Base-by-base conservation (phyloP, 2,888 invertebrate species). In the Stenchaetothrips biformis region DNA sequence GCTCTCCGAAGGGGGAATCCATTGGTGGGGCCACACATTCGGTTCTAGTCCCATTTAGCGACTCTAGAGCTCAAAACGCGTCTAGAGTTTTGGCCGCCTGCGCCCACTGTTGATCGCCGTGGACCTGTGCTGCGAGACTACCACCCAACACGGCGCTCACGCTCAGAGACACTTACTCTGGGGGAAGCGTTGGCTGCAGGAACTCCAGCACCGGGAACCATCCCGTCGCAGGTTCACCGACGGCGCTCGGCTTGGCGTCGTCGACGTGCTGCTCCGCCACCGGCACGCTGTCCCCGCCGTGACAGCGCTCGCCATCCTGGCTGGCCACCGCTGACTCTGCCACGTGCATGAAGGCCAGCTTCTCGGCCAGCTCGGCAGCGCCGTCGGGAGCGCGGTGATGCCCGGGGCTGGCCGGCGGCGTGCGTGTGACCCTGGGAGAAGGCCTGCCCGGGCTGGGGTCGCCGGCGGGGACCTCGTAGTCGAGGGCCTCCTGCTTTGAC, bases 211-310 rank as follows among this genome's bases (percentile, higher is more conserved):
- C 67, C n/a, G 67, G 67, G 67, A 67, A 67, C 67, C 67, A 67
- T 6, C 67, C 67, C 18, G 67, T 67, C 21, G 67, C 21, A 9
- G 67, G 3, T 21, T 67, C 67, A 7, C 67, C n/a, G 67, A 67
- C 4, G 7, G 21, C 21, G n/a, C n/a, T 7, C 8, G 62, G 53
- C 53, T 21, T 83, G 82, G 21, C 85, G 82, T 7, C 53, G 13
- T 53, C 53, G 53, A 53, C 53, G 53, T 13, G 18, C 16, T 13
- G 18, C 53, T 53, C 53, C 37, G 37, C 37, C 37, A 37, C 37
- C 37, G 37, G 37, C n/a, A 3, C 7, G 67, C n/a, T n/a, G 67
- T 67, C 67, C 2, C 8, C 67, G 9, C 2, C n/a, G 21, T 21
- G 67, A 21, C 21, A n/a, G 21, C 67, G 67, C 67, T n/a, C 67